A percentile compares a stretch with the other conserved stretches of the same genome.
These are phyloP conservation scores for Stenichneumon culpator DNA, from an alignment of 2,888 invertebrate species.

Conservation along the genomic window DNA sequence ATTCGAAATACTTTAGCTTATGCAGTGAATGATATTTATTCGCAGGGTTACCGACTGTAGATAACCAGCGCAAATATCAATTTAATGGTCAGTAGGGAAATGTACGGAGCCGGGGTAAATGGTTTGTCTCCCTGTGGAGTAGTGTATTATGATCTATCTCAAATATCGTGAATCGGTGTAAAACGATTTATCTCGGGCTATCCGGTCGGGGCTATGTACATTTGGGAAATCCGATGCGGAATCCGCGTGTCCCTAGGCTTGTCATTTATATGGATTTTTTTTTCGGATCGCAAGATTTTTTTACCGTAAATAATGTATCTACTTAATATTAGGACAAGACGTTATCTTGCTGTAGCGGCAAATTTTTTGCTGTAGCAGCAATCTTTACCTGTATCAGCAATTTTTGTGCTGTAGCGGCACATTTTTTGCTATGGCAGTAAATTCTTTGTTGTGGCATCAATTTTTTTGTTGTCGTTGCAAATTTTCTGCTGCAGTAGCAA, in stretches of 20 bases:
- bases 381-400: no score
- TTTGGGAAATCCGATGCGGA: background rate
- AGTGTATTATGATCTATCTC: background rate
- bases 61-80: constrained; percentile 29
- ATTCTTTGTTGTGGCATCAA: no score
- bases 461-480: no score
- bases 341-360: no score
- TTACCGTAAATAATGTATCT: background rate
- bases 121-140: constrained; percentile 9
- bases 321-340: no score
- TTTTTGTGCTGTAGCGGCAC: no score
- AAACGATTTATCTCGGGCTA: constrained; percentile 2
- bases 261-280: background rate
- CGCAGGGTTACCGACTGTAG: background rate
- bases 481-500: no score
- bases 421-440: no score
- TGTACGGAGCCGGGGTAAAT: background rate
- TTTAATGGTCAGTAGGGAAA: constrained; percentile 15
- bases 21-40: background rate
- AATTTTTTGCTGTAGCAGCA: no score
- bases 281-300: background rate
- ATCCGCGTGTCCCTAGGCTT: background rate
- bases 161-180: background rate
- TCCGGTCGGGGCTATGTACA: background rate
- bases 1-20: background rate